A percentile compares a stretch with the other conserved stretches of the same genome.
phyloP scores from a whole-genome alignment of 2,888 invertebrate species.

The Polylopha cassiicola region DNA sequence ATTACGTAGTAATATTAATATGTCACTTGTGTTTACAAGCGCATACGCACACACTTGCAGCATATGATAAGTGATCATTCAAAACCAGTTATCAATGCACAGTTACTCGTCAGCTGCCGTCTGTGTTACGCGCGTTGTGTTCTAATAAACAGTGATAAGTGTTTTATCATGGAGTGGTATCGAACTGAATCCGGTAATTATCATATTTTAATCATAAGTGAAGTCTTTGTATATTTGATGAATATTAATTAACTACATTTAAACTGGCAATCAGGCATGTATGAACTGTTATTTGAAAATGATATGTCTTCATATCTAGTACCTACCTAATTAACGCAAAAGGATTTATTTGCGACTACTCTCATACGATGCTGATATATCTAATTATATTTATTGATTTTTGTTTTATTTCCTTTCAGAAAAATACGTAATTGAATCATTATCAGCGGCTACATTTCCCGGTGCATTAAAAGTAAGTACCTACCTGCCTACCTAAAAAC shows the following conservation, averaged over 20 bases:
- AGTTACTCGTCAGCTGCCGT: slow-evolving; percentile 4
- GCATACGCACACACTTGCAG: not conserved
- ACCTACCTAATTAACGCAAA: no score
- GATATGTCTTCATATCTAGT: no score
- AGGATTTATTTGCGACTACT: no score
- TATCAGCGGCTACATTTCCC: slow-evolving; percentile 75
- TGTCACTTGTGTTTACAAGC: not conserved
- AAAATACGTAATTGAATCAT: slow-evolving; percentile 75
- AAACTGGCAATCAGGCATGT: no score
- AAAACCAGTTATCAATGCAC: slow-evolving; percentile 11
- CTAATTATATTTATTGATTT: slow-evolving; percentile 5
- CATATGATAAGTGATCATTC: slow-evolving; percentile 3
- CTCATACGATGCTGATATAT: no score
- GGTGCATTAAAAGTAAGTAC: slow-evolving; percentile 77
- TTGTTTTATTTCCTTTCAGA: slow-evolving; percentile 53
- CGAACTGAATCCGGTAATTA: slow-evolving; percentile 30
- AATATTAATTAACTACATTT: no score
- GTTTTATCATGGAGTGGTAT: slow-evolving; percentile 46
- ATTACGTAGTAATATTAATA: no score
- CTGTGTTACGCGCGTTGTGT: not conserved
- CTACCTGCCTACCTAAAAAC: no score
- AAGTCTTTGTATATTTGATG: no score
- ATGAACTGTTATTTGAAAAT: no score
- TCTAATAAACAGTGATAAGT: not conserved
- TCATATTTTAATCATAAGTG: no score